Evolutionary conservation across 1,140 invertebrate genomes (phyloP), one percentile per base, ranked within the genome.

Genomic region (Bombus affinis): DNA sequence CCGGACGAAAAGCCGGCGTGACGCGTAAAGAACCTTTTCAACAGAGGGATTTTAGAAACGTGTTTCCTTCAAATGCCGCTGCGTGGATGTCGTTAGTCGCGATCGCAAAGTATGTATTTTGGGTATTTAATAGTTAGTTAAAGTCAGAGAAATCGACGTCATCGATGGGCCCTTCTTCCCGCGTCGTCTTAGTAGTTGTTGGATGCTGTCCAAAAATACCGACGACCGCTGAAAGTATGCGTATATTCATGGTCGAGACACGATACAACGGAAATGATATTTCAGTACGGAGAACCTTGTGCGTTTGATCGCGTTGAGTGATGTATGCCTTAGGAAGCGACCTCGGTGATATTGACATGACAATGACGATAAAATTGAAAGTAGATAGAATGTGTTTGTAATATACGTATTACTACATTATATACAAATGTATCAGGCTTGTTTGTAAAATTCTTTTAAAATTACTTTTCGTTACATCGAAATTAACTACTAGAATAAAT

Each of bases 191-290:
- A 13, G 35, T 70, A 28, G 81, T 81, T 76, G 39, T 87, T 89
- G 82, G 78, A 85, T 62, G 44, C 39, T 32, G 32, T 87, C 86
- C 78, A 89, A 87, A 86, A 87, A 87, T 87, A 87, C 82, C 65
- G 66, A 25, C 35, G 62, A 12, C 72, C 53, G 53, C 25, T 53
- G 44, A 74, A 78, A 57, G 62, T 86, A 77, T 83, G 35, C 22
- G 42, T 74, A 47, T 74, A 72, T 84, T 78, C 47, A 70, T 78
- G 59, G 62, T 44, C 35, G 39, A 59, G 35, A 44, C 74, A 72
- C 74, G 47, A 18, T n/a, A 71, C 72, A 81, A 79, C 88, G 86
- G 88, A 88, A 89, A 84, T 80, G 66, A 82, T 85, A 82, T 77
- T 82, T 88, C 81, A 74, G 37, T 77, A 73, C 73, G 53, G n/a